Conservation (phyloP, 2,888 invertebrate species). For the Pollenia angustigena region DNA sequence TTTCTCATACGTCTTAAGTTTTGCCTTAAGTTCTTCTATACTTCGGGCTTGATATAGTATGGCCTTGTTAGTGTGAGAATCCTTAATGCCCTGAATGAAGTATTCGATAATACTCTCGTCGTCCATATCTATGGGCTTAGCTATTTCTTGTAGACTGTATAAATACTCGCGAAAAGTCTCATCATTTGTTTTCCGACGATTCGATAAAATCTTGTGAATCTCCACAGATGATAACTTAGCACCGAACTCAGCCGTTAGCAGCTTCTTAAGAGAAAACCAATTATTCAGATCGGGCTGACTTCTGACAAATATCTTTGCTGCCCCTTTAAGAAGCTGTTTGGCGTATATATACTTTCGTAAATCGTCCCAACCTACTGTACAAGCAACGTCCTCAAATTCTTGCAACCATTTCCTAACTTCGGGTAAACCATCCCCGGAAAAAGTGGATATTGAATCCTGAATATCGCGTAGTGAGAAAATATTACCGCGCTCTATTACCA, state of each 20-base stretch:
- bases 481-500: conserved; percentile 4
- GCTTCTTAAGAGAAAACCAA: conserved; percentile 29
- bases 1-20: background rate
- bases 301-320: too few species aligned
- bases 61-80: background rate
- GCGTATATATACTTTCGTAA: too few species aligned
- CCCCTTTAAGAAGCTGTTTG: too few species aligned
- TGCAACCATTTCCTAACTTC: too few species aligned
- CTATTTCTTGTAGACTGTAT: conserved; percentile 33
- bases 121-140: conserved; percentile 47
- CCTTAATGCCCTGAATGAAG: conserved; percentile 19
- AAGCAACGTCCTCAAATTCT: too few species aligned
- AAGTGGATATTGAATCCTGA: conserved; percentile 12
- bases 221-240: conserved; percentile 31
- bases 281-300: background rate
- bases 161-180: conserved; percentile 57
- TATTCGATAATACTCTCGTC: conserved; percentile 53
- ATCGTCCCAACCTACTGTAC: too few species aligned
- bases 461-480: conserved; percentile 53
- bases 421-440: too few species aligned
- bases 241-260: background rate
- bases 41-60: background rate
- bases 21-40: conserved; percentile 33
- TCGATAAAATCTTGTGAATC: conserved; percentile 35
- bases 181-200: conserved; percentile 12